Percentiles rank a stretch among this genome's conserved stretches.
Conservation (phyloP, 2,888 invertebrate genomes). For the Lasiommata megera region DNA sequence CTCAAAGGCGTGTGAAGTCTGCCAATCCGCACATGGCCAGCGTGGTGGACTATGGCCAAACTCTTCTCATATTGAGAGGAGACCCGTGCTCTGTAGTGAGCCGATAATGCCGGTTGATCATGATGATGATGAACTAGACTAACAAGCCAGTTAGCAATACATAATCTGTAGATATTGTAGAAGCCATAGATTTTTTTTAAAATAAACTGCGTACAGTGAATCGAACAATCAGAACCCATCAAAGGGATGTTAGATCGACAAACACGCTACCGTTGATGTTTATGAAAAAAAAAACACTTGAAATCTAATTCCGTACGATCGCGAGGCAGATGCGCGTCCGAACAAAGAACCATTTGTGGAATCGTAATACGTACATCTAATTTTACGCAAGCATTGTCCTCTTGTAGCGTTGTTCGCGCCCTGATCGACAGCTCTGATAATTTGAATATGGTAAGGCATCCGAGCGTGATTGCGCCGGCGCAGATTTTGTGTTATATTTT, state of each 20-base stretch:
- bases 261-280: slow-evolving; percentile 22
- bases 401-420: slow-evolving; percentile 52
- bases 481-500: slow-evolving; percentile 23
- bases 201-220: background rate
- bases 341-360: slow-evolving; percentile 59
- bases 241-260: slow-evolving; percentile 24
- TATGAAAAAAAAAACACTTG: slow-evolving; percentile 38
- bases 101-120: too few species aligned
- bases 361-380: slow-evolving; percentile 56
- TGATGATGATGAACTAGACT: too few species aligned
- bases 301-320: slow-evolving; percentile 70
- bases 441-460: slow-evolving; percentile 75
- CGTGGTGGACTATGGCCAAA: too few species aligned
- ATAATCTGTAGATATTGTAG: background rate
- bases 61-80: too few species aligned
- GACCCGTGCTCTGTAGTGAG: too few species aligned
- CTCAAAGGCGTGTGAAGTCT: too few species aligned
- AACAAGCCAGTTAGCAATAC: background rate
- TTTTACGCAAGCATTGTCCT: slow-evolving; percentile 46
- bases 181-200: background rate
- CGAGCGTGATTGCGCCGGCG: slow-evolving; percentile 51
- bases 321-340: slow-evolving; percentile 64
- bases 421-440: slow-evolving; percentile 76
- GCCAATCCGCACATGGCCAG: too few species aligned
- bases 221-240: slow-evolving; percentile 11